Conservation (phyloP, 2,113 vertebrate genomes). For the Ceyx cyanopectus region DNA sequence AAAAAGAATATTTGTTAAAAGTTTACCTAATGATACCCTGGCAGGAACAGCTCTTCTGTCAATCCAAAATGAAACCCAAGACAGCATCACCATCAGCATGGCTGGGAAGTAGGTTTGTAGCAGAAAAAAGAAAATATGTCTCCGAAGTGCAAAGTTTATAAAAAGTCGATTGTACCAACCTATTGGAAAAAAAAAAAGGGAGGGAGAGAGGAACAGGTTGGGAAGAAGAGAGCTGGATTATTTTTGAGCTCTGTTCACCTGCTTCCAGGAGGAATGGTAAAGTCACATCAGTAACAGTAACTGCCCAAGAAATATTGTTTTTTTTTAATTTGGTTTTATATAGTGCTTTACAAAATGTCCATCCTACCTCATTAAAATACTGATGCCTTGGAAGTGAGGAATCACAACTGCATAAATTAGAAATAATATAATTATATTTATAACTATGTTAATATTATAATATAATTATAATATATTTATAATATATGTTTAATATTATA, state of each 20-base stretch:
- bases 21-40: slow-evolving; percentile 89
- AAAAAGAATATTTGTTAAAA: not conserved
- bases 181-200: slow-evolving; percentile 47
- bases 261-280: not conserved
- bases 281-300: not conserved
- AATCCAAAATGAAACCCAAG: slow-evolving; percentile 96
- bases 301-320: not conserved
- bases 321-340: not conserved
- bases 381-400: not conserved
- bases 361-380: not conserved
- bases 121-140: slow-evolving; percentile 95
- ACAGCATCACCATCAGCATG: slow-evolving; percentile 94
- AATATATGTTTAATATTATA: no score
- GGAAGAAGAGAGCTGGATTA: not conserved
- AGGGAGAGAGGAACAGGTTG: not conserved
- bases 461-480: no score
- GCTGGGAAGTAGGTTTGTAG: slow-evolving; percentile 95
- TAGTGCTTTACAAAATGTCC: not conserved
- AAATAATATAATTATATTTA: no score
- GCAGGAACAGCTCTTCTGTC: slow-evolving; percentile 91
- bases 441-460: no score
- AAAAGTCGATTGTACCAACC: slow-evolving; percentile 95
- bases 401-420: not conserved
- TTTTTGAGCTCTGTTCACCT: not conserved
- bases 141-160: slow-evolving; percentile 91